Conservation (phyloP, 1,140 invertebrate species). For the Scaptodrosophila lebanonensis region DNA sequence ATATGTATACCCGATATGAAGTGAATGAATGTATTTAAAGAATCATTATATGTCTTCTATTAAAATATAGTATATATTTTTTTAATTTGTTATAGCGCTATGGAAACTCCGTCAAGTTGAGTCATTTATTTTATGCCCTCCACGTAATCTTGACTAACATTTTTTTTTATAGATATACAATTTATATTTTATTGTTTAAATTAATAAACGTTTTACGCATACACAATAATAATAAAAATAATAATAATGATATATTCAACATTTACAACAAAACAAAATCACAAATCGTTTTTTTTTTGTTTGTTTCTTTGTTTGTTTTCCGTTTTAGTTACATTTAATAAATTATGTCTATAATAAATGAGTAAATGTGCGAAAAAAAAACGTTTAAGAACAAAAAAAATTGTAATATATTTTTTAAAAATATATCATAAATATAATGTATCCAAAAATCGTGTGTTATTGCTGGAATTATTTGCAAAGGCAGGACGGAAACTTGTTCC, state of each 20-base stretch:
- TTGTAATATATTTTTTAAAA: slow-evolving; percentile 36
- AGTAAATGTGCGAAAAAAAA: slow-evolving; percentile 35
- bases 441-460: slow-evolving; percentile 38
- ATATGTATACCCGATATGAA: too few relatives aligned
- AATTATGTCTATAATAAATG: slow-evolving; percentile 30
- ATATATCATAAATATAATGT: slow-evolving; percentile 20
- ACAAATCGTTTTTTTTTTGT: slow-evolving; percentile 38
- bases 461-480: slow-evolving; percentile 6
- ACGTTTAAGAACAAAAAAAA: slow-evolving; percentile 40
- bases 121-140: slow-evolving; percentile 26
- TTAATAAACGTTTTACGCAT: too few relatives aligned
- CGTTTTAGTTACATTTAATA: slow-evolving; percentile 37
- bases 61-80: slow-evolving; percentile 14
- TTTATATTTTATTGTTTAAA: too few relatives aligned
- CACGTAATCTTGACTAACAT: slow-evolving; percentile 16
- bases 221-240: too few relatives aligned
- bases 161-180: background rate
- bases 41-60: slow-evolving; percentile 13
- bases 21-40: too few relatives aligned
- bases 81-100: slow-evolving; percentile 31
- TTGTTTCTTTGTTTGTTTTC: slow-evolving; percentile 3
- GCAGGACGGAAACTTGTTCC: too few relatives aligned
- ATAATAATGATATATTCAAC: slow-evolving; percentile 2
- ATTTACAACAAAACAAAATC: slow-evolving; percentile 29
- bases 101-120: too few relatives aligned